These are phyloP conservation scores for Leptinotarsa haldemani DNA, from an alignment of 2,888 invertebrate genomes.

Conservation along the genomic window DNA sequence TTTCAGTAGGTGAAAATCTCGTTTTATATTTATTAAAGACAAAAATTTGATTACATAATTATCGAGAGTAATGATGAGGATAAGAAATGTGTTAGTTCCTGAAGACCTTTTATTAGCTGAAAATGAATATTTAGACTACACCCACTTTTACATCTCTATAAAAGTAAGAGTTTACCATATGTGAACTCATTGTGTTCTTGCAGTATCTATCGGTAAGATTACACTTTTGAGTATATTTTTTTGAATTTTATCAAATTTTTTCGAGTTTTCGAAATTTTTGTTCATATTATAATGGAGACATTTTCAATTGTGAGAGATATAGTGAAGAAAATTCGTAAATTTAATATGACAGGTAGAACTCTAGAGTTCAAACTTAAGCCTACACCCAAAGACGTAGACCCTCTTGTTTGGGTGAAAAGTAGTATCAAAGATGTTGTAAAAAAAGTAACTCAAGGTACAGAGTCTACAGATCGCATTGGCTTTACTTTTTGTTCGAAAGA, in stretches of 20 bases:
- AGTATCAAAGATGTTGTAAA: slow-evolving; percentile 4
- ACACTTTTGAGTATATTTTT: not conserved
- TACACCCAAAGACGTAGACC: not conserved
- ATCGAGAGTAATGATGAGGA: no score
- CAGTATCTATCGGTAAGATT: not conserved
- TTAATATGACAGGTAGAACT: slow-evolving; percentile 21
- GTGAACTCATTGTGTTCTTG: not conserved
- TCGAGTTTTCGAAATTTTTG: no score
- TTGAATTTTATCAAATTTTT: not conserved
- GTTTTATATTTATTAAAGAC: no score
- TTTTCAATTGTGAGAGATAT: slow-evolving; percentile 24
- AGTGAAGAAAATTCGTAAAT: slow-evolving; percentile 20
- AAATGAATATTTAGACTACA: not conserved
- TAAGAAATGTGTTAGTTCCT: no score
- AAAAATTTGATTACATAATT: no score
- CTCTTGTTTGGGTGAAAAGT: no score
- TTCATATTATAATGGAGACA: slow-evolving; percentile 22
- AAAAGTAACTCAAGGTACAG: slow-evolving; percentile 13
- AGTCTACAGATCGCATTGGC: slow-evolving; percentile 22
- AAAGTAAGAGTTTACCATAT: not conserved
- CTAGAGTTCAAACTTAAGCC: slow-evolving; percentile 25
- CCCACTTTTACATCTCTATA: not conserved
- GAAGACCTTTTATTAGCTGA: no score
- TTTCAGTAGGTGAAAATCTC: no score
- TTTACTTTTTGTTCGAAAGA: slow-evolving; percentile 20